Conservation (phyloP, 2,113 vertebrate genomes). For the Dipodomys stephensi region DNA sequence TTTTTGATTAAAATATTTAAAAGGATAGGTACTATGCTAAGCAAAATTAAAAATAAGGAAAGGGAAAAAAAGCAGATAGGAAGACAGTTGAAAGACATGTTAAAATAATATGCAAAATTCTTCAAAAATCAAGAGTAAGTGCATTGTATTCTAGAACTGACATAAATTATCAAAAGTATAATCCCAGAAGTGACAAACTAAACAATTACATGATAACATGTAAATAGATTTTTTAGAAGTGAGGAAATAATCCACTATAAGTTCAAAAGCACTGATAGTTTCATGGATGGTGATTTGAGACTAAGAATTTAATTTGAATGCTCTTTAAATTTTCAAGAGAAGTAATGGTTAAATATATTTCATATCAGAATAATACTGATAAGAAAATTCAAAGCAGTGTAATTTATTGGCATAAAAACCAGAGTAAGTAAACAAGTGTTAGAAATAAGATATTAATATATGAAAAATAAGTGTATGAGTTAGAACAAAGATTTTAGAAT, state of each 20-base stretch:
- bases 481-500: not conserved
- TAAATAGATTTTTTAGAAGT: constrained; percentile 1
- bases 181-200: constrained; percentile 1
- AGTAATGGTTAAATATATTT: constrained; percentile 13
- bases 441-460: constrained; percentile 1
- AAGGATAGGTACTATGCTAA: not conserved
- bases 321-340: constrained; percentile 5
- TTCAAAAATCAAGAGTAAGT: constrained; percentile 1
- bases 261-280: constrained; percentile 2
- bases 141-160: not conserved
- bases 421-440: not conserved
- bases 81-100: constrained; percentile 3
- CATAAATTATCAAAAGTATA: not conserved
- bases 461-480: constrained; percentile 20
- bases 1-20: not conserved
- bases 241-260: not conserved
- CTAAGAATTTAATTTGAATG: constrained; percentile 16
- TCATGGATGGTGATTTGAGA: not conserved
- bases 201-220: not conserved
- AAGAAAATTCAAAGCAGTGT: constrained; percentile 7
- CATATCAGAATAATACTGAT: not conserved
- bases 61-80: not conserved
- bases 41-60: constrained; percentile 36
- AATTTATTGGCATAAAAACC: constrained; percentile 10
- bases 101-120: not conserved